These are phyloP conservation scores for Danio jaintianensis DNA, from an alignment of 2,797 vertebrate genomes.

Conservation along the genomic window DNA sequence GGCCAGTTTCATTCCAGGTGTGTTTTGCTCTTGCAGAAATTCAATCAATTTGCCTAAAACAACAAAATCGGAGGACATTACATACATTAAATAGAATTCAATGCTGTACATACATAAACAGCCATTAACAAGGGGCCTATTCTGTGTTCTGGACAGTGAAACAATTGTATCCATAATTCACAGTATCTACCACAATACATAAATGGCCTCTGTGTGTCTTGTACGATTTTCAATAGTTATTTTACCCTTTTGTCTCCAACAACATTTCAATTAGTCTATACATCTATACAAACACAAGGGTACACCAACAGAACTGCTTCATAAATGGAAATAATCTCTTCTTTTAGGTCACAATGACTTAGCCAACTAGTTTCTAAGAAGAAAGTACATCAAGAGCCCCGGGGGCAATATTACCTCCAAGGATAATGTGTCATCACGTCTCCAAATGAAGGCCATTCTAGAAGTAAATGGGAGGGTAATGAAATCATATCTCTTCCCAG, in stretches of 20 bases:
- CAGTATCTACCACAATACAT: neutral
- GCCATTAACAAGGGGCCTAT: neutral
- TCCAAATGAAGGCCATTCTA: conserved; percentile 38
- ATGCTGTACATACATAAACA: conserved; percentile 13
- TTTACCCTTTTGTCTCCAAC: neutral
- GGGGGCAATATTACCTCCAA: conserved; percentile 32
- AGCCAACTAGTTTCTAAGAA: conserved; percentile 25
- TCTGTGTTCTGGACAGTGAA: neutral
- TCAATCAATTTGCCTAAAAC: conserved; percentile 30
- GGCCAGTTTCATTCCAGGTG: conserved; percentile 40
- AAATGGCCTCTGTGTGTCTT: neutral
- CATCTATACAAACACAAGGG: neutral
- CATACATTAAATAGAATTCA: neutral
- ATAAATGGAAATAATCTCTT: neutral
- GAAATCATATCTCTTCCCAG: conserved; percentile 40
- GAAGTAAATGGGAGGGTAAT: conserved; percentile 45
- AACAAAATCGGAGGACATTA: conserved; percentile 2
- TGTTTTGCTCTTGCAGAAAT: conserved; percentile 34
- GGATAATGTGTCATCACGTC: conserved; percentile 44
- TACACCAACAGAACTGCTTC: neutral
- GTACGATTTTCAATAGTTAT: neutral
- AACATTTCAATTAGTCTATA: neutral
- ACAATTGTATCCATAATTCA: neutral
- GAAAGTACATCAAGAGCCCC: conserved; percentile 32
- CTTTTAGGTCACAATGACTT: conserved; percentile 34